Percentiles rank a stretch among this genome's conserved stretches.
Conservation (phyloP, 2,797 vertebrate species). For the Nothura maculosa region DNA sequence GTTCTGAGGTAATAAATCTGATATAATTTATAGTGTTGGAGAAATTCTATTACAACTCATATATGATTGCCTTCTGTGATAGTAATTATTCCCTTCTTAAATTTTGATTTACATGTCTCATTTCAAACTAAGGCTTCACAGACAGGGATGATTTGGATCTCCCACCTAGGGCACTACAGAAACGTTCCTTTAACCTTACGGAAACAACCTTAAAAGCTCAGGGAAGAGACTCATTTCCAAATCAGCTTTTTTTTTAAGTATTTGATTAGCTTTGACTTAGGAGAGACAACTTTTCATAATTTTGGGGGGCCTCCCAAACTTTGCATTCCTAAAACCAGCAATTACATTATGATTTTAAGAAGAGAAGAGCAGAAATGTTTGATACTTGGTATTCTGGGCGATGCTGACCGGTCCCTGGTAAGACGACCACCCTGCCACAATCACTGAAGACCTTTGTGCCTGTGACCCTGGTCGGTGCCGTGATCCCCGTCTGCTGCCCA, state of each 20-base stretch:
- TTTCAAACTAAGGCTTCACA: slow-evolving; percentile 36
- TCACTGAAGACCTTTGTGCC: not conserved
- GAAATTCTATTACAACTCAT: slow-evolving; percentile 49
- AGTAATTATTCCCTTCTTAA: slow-evolving; percentile 57
- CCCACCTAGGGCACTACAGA: not conserved
- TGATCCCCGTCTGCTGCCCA: not conserved
- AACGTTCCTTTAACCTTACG: not conserved
- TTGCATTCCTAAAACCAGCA: not conserved
- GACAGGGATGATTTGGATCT: not conserved
- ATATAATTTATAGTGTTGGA: slow-evolving; percentile 61
- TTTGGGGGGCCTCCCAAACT: not conserved
- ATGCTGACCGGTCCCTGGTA: not conserved
- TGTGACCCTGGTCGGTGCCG: too few relatives aligned
- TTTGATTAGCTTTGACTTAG: not conserved
- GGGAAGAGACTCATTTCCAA: not conserved
- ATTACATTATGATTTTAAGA: not conserved
- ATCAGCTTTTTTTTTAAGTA: not conserved
- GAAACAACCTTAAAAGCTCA: not conserved
- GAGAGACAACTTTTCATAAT: not conserved
- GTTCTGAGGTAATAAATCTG: slow-evolving; percentile 63
- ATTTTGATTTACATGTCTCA: slow-evolving; percentile 52
- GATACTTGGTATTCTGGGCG: not conserved
- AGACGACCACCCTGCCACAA: not conserved
- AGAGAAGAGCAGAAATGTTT: not conserved
- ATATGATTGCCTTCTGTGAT: slow-evolving; percentile 53